phyloP scores from a whole-genome alignment of 1,140 invertebrate species.

The Aphis craccivora region DNA sequence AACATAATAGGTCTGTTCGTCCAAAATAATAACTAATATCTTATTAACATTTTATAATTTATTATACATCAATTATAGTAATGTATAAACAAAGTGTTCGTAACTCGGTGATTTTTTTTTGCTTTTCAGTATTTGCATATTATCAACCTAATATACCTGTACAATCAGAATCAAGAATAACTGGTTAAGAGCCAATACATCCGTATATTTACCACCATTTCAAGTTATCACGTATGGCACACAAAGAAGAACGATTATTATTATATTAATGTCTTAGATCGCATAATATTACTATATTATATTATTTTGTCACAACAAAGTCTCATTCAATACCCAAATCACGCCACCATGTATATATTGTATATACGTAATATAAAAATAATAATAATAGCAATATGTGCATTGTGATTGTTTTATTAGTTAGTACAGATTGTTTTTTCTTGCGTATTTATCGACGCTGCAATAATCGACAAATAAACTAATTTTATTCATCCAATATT shows the following conservation, averaged over 20 bases:
- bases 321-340: constrained; percentile 3
- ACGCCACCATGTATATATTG: background rate
- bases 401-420: background rate
- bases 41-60: background rate
- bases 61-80: background rate
- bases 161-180: background rate
- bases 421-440: background rate
- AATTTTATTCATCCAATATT: background rate
- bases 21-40: background rate
- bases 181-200: constrained; percentile 9
- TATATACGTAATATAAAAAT: constrained; percentile 5
- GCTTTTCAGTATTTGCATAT: background rate
- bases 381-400: background rate
- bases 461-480: background rate
- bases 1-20: background rate
- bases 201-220: background rate
- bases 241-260: background rate
- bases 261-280: background rate
- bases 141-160: background rate
- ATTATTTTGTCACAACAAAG: background rate
- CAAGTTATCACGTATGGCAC: background rate
- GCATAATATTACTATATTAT: background rate
- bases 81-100: background rate
- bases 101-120: background rate
- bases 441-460: background rate